Conservation (phyloP, 1,140 invertebrate species). For the Drosophila orena region DNA sequence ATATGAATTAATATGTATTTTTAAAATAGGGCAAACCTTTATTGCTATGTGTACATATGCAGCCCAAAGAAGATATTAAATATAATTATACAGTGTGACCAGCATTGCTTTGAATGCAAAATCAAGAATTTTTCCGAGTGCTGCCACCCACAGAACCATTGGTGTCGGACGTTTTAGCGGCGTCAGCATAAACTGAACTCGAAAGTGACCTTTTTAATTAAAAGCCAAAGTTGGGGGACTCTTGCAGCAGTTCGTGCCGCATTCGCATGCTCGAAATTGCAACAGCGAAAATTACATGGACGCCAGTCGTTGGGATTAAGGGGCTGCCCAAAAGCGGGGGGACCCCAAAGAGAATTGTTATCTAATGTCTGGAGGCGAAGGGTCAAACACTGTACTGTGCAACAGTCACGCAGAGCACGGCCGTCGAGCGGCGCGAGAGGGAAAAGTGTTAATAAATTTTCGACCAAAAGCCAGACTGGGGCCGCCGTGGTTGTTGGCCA, state of each 20-base stretch:
- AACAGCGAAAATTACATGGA: slow-evolving; percentile 68
- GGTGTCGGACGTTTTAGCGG: slow-evolving; percentile 21
- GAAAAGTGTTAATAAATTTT: slow-evolving; percentile 79
- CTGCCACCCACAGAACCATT: slow-evolving; percentile 15
- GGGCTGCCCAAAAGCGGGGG: not conserved
- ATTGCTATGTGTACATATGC: too few species aligned
- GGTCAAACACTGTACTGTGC: slow-evolving; percentile 67
- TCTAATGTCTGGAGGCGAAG: slow-evolving; percentile 78
- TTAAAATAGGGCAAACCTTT: too few species aligned
- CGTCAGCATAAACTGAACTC: slow-evolving; percentile 73
- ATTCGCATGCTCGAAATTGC: slow-evolving; percentile 72
- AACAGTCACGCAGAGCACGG: slow-evolving; percentile 72
- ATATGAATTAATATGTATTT: too few species aligned
- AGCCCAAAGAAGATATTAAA: not conserved
- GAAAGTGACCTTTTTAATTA: slow-evolving; percentile 77
- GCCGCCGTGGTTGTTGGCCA: slow-evolving; percentile 41
- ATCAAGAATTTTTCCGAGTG: slow-evolving; percentile 1
- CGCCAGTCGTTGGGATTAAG: slow-evolving; percentile 1
- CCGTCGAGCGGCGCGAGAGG: slow-evolving; percentile 30
- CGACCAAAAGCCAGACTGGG: slow-evolving; percentile 32
- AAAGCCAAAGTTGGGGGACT: slow-evolving; percentile 58
- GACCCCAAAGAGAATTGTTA: slow-evolving; percentile 42
- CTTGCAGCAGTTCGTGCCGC: slow-evolving; percentile 67
- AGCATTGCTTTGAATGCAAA: too few species aligned
- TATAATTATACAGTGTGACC: too few species aligned